Evolutionary conservation across 2,797 vertebrate species (phyloP), one percentile per base, ranked within the genome.

Genomic region (Gymnothorax reevesii): DNA sequence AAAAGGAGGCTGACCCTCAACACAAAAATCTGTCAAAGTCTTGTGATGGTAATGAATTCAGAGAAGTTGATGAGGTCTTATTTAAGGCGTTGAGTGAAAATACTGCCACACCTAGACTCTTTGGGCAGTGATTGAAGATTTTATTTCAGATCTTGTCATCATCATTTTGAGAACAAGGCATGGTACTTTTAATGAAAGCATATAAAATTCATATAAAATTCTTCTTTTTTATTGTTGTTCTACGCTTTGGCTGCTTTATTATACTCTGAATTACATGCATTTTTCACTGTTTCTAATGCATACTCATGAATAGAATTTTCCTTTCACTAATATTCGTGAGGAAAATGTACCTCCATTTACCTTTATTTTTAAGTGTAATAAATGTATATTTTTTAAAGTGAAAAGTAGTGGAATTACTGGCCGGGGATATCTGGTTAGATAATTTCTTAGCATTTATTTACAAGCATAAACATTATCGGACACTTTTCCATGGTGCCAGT

Each of bases 1-100:
- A 91, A 92, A 87, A 91, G 89, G 17, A 89, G 73, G 57, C 84
- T 91, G 93, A 89, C 89, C 87, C 83, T 90, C 86, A 42, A 87
- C 87, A 25, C 88, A 95, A 93, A 90, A 91, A 95, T 95, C 88
- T 95, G 89, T 92, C 95, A 92, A 89, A 86, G 52, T 89, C 79
- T 84, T 55, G 93, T 80, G 89, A 88, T 25, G 88, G 62, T 57
- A 55, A 60, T 92, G 90, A 92, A 91, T 89, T 92, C 90, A 92
- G 88, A 84, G 55, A 57, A 64, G 75, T 83, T 90, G 88, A 90
- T 86, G 60, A 12, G 66, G 82, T 22, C 59, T 42, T 83, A 71
- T 52, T 49, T 60, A 69, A 71, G 80, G 73, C 33, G 49, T 9
- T 75, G 22, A 59, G n/a, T 54, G 73, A 8, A 85, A n/a, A 27